Evolutionary conservation across 1,140 invertebrate genomes (phyloP).

Genomic region (Cataglyphis hispanica): DNA sequence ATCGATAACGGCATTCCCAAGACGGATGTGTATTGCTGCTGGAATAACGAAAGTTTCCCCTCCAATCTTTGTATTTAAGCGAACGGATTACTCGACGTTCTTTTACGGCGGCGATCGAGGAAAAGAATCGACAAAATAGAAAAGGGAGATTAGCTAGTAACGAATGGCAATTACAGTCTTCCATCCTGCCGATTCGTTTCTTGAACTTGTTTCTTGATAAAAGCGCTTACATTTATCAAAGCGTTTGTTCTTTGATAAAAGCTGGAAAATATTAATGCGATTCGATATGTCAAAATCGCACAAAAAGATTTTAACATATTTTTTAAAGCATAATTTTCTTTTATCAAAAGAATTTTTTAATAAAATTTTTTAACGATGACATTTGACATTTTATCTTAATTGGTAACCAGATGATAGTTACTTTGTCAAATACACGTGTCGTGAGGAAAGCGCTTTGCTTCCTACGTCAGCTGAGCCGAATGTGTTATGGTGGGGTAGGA

Average conservation of each 20-base stretch:
- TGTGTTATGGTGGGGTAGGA: constrained; percentile 24
- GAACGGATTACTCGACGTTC: constrained; percentile 14
- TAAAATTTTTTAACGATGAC: not conserved
- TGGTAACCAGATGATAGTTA: not conserved
- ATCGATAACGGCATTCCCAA: constrained; percentile 37
- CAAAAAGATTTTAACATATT: not conserved
- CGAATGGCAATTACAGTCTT: not conserved
- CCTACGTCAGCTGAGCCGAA: constrained; percentile 33
- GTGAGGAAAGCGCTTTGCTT: constrained; percentile 11
- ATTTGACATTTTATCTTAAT: constrained; percentile 20
- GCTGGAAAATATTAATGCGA: not conserved
- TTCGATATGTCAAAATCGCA: not conserved
- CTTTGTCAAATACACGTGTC: constrained; percentile 13
- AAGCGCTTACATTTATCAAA: not conserved
- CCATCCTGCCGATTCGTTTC: not conserved
- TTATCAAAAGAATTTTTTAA: not conserved
- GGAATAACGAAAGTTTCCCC: constrained; percentile 34
- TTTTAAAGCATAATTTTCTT: too few species aligned
- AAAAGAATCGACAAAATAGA: not conserved
- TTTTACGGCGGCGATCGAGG: not conserved
- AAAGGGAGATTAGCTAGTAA: not conserved
- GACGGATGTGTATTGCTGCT: not conserved
- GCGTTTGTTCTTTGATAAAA: not conserved
- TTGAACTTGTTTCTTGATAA: not conserved
- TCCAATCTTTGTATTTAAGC: constrained; percentile 27